Base-by-base conservation (phyloP, 2,888 invertebrate species). In the Xestia c-nigrum region DNA sequence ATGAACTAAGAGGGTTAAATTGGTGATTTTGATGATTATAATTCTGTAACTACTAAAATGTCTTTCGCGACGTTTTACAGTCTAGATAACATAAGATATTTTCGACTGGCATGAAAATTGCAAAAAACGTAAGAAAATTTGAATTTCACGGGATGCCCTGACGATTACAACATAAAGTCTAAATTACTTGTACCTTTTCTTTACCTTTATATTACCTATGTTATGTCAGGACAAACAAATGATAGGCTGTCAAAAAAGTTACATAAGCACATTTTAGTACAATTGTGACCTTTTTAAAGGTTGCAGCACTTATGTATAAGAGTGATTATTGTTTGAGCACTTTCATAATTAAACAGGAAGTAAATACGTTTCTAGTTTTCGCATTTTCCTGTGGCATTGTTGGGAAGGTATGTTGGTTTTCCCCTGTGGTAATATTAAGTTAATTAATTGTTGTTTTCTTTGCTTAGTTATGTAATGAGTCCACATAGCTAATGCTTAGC, bases 241-340 rank as follows among this genome's bases (percentile, higher is more conserved):
- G n/a, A 9, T 4, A 31, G 40, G 9, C 43, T 46, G 24, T 43
- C 63, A 16, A 67, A 38, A 38, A 24, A 43, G 14, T 73, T 46
- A 7, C 4, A n/a, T 31, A 46, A 63, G 0, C 5, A 64, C 40
- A 4, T 43, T 75, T 55, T 12, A 24, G n/a, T 38, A 69, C 12
- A 24, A 24, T n/a, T 38, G 46, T 65, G 16, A n/a, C 68, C 24
- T 75, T 69, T 65, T 2, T 50, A 52, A 55, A 80, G n/a, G 65
- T 59, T 4, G 12, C 57, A 50, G 19, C 12, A 57, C 5, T 64
- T 50, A 21, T 14, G 10, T 46, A 68, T 57, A 9, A 67, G 21
- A 10, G 38, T 50, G 40, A 74, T 64, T 80, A 67, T 57, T 69
- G 65, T 65, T n/a, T 19, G 12, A 67, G 52, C 59, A 59, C 43